Evolutionary conservation across 2,113 vertebrate species (phyloP), one percentile per base, ranked within the genome.

Genomic region (Corapipo altera): DNA sequence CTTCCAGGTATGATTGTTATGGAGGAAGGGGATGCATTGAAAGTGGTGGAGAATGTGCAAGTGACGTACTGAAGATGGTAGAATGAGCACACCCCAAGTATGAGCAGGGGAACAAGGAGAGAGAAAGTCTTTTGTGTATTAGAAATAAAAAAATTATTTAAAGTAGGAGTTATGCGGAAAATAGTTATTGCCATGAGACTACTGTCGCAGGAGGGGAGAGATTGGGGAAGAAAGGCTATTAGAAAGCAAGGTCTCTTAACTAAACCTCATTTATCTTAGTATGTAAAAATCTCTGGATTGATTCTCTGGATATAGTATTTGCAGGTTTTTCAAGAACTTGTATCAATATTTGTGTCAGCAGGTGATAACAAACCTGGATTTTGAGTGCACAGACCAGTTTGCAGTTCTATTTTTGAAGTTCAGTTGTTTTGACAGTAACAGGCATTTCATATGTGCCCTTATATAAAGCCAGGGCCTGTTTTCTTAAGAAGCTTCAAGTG

Each of bases 21-120:
- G 3, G 28, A 15, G 49, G n/a, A 86, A 70, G 35, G 28, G 12
- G 6, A 13, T 62, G 23, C 7, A 0, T 17, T 85, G 51, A 6
- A 51, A 62, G 21, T 55, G 18, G 16, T 64, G 7, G 33, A 71
- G 18, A 81, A 78, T 12, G 13, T 69, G 48, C 33, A 33, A 54
- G 7, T 67, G 48, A 23, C n/a, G 12, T 17, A 5, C 33, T 59
- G 70, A 81, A 75, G 39, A 2, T 16, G 11, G n/a, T 59, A 27
- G 55, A 75, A 43, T 37, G 48, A 57, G 16, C 1, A 0, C 15
- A 75, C 11, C 6, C 15, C 2, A 3, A 12, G 27, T 55, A 8
- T 15, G 5, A 35, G 16, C 17, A 55, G 15, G 23, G 43, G 33
- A 89, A 57, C 11, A 41, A 52, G 24, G 13, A 71, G 22, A 78